Conservation (phyloP, 2,888 invertebrate species). For the Eledona agricola region DNA sequence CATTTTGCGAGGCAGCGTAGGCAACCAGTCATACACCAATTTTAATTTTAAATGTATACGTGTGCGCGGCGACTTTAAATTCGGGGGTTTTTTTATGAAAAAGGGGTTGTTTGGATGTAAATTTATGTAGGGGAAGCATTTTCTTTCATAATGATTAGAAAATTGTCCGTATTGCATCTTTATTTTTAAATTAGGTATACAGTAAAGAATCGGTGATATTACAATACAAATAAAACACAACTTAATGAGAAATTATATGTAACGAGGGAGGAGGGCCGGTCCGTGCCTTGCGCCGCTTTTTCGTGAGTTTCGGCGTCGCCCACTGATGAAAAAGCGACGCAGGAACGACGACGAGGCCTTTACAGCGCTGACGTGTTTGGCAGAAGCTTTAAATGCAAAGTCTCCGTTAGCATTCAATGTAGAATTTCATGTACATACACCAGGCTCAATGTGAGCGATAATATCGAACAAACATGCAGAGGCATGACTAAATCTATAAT, state of each 20-base stretch:
- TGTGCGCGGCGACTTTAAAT: no score
- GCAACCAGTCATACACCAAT: no score
- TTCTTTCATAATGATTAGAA: conserved; percentile 40
- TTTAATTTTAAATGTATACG: no score
- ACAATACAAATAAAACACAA: conserved; percentile 40
- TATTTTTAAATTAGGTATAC: conserved; percentile 57
- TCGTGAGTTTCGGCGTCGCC: conserved; percentile 1
- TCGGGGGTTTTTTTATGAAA: no score
- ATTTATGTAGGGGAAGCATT: no score
- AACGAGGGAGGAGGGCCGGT: background rate
- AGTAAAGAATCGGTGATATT: conserved; percentile 56
- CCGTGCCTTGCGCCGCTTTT: background rate
- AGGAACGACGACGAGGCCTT: no score
- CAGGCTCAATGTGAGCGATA: conserved; percentile 57
- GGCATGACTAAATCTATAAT: conserved; percentile 36
- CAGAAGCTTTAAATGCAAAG: conserved; percentile 45
- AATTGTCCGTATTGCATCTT: conserved; percentile 56
- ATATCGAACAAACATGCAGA: conserved; percentile 51
- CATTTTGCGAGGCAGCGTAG: no score
- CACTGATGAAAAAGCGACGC: conserved; percentile 5
- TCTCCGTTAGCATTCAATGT: conserved; percentile 40
- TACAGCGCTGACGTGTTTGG: conserved; percentile 41
- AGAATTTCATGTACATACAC: conserved; percentile 43
- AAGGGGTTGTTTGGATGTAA: no score
- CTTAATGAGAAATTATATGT: conserved; percentile 28